Conservation (phyloP, 2,888 invertebrate species). For the Girardia tigrina region DNA sequence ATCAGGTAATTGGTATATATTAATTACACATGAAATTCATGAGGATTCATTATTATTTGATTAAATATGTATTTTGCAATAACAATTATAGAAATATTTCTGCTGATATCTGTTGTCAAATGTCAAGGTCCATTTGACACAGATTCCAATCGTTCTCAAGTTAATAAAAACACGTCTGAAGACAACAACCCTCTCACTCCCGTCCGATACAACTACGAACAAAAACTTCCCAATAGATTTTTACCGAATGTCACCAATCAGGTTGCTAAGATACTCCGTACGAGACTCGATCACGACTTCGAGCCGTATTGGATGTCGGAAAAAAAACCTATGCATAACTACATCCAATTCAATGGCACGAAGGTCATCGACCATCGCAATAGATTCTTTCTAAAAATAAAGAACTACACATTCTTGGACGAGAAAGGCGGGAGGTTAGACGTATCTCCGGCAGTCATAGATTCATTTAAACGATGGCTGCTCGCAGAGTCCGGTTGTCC, state of each 20-base stretch:
- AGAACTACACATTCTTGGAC: not conserved
- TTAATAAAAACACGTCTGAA: too few relatives aligned
- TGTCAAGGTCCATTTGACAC: too few relatives aligned
- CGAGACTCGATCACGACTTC: not conserved
- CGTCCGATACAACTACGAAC: not conserved
- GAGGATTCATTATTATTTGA: too few relatives aligned
- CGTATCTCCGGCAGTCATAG: not conserved
- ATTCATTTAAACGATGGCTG: constrained; percentile 40
- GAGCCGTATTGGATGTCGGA: not conserved
- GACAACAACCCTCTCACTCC: too few relatives aligned
- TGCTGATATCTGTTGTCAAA: too few relatives aligned
- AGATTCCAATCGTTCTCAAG: too few relatives aligned
- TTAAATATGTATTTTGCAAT: too few relatives aligned
- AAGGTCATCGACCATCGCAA: not conserved
- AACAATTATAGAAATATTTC: too few relatives aligned
- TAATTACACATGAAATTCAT: too few relatives aligned
- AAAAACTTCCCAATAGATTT: not conserved
- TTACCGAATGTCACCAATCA: not conserved
- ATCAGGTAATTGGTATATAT: too few relatives aligned
- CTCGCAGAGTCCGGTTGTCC: constrained; percentile 41
- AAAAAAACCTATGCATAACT: not conserved
- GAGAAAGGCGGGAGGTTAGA: not conserved
- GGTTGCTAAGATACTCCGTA: not conserved
- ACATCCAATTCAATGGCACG: constrained; percentile 11
- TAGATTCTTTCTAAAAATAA: not conserved